These are phyloP conservation scores for Dendrocincla fuliginosa DNA, from an alignment of 2,797 vertebrate genomes.

Conservation along the genomic window DNA sequence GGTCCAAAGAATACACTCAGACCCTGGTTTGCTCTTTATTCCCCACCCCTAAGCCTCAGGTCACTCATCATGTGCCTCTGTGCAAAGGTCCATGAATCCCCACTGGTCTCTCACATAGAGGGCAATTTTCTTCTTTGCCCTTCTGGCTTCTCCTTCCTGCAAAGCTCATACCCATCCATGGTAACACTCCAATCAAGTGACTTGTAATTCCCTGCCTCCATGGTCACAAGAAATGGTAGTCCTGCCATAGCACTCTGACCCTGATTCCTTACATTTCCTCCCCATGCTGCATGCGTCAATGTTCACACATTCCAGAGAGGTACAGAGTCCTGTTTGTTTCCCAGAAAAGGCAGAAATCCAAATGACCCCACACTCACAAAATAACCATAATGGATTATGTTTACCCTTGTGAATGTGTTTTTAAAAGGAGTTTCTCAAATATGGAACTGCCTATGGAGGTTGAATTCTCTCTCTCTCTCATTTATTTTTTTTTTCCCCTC, in stretches of 20 bases:
- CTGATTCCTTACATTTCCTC: background rate
- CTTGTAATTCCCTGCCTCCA: background rate
- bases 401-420: background rate
- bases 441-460: background rate
- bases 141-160: background rate
- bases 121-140: background rate
- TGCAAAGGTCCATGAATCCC: background rate
- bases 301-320: background rate
- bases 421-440: background rate
- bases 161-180: background rate
- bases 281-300: background rate
- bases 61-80: background rate
- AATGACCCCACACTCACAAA: background rate
- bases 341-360: background rate
- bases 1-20: background rate
- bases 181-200: background rate
- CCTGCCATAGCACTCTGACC: background rate
- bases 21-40: background rate
- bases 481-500: background rate
- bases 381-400: background rate
- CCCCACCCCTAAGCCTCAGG: accelerated
- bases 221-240: background rate
- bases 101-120: background rate
- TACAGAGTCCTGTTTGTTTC: background rate
- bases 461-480: accelerated